A percentile compares a stretch with the other conserved stretches of the same genome.
Conservation (phyloP, 2,797 vertebrate genomes). For the Sebastes iracundus region DNA sequence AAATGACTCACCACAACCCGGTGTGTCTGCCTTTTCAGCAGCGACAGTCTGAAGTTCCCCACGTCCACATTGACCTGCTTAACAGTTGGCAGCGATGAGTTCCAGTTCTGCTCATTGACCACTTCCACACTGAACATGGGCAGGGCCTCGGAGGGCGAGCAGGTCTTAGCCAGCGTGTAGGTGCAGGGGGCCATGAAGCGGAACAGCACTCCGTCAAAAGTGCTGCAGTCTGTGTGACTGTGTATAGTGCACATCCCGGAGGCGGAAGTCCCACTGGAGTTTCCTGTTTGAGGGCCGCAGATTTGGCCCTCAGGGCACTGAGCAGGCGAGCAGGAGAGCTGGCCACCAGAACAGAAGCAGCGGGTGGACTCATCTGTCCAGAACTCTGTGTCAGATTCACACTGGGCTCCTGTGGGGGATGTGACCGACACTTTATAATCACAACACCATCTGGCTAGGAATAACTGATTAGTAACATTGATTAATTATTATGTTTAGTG, state of each 20-base stretch:
- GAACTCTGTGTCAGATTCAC: conserved; percentile 76
- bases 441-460: background rate
- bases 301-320: conserved; percentile 70
- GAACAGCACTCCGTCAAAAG: conserved; percentile 85
- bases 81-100: conserved; percentile 68
- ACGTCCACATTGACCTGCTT: conserved; percentile 77
- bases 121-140: conserved; percentile 84
- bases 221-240: conserved; percentile 82
- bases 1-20: conserved; percentile 83
- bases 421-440: conserved; percentile 1
- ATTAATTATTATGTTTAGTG: background rate
- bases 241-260: conserved; percentile 82
- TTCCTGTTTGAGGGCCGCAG: conserved; percentile 68
- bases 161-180: conserved; percentile 84
- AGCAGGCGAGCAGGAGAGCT: conserved; percentile 73
- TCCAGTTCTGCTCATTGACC: conserved; percentile 76
- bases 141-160: conserved; percentile 63
- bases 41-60: conserved; percentile 67
- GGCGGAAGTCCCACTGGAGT: conserved; percentile 34
- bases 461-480: background rate
- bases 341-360: conserved; percentile 75
- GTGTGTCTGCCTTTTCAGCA: conserved; percentile 73
- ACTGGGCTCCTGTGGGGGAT: conserved; percentile 76
- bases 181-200: conserved; percentile 84
- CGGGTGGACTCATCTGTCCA: conserved; percentile 83